Percentiles rank a stretch among this genome's conserved stretches.
Conservation (phyloP, 2,797 vertebrate genomes). For the Coilia nasus region DNA sequence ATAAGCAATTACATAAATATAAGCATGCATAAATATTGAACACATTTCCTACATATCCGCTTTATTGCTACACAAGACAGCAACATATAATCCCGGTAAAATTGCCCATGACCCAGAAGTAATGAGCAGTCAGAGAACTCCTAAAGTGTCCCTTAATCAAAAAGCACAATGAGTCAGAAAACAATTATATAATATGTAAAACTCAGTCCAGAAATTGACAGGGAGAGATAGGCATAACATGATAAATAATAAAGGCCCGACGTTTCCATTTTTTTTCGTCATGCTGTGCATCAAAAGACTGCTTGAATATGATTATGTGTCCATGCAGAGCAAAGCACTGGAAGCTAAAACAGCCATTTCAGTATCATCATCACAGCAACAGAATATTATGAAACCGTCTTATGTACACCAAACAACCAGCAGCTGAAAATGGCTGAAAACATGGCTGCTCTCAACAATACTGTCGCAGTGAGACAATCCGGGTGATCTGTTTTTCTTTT, state of each 20-base stretch:
- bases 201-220: neutral
- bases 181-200: neutral
- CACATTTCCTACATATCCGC: neutral
- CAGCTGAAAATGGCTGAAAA: neutral
- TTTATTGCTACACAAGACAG: neutral
- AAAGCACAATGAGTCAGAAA: neutral
- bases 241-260: neutral
- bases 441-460: neutral
- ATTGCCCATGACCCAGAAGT: neutral
- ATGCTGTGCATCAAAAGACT: neutral
- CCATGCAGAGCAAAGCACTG: neutral
- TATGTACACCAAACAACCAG: neutral
- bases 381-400: neutral
- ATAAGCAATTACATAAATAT: neutral
- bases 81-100: neutral
- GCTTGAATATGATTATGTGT: neutral
- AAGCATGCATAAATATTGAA: too few relatives aligned
- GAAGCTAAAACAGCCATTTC: neutral
- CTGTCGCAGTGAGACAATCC: neutral
- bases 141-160: neutral
- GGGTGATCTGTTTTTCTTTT: conserved; percentile 28
- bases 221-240: neutral
- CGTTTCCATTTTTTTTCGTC: neutral
- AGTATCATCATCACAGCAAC: neutral
- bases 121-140: too few relatives aligned